These are phyloP conservation scores for Ricordea florida DNA, from an alignment of 92 coral and sea anemone species.

Conservation along the genomic window DNA sequence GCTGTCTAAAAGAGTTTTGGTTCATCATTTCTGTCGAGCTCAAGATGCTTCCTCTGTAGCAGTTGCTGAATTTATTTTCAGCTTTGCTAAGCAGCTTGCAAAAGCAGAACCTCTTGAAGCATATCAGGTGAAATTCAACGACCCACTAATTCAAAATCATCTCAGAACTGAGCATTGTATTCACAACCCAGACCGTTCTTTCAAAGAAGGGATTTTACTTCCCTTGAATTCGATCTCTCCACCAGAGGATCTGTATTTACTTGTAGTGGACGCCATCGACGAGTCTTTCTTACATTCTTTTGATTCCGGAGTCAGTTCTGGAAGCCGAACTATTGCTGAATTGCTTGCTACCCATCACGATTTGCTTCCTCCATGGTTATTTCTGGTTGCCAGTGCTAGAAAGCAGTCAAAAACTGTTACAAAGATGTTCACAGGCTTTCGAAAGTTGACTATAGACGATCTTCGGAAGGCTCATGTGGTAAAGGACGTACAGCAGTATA, in stretches of 20 bases:
- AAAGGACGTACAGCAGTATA: constrained; percentile 93
- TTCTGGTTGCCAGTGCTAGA: constrained; percentile 88
- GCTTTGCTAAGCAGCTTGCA: constrained; percentile 89
- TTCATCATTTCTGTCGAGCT: constrained; percentile 87
- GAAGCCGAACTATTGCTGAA: constrained; percentile 87
- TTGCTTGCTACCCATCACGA: constrained; percentile 92
- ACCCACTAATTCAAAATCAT: constrained; percentile 78
- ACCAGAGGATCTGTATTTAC: constrained; percentile 72
- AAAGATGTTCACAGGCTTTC: constrained; percentile 97
- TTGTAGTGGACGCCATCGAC: constrained; percentile 93
- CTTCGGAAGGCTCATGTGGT: constrained; percentile 95
- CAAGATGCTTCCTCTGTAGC: constrained; percentile 81
- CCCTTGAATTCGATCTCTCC: constrained; percentile 87
- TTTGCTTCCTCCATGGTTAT: constrained; percentile 89
- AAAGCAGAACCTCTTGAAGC: constrained; percentile 74
- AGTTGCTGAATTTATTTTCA: constrained; percentile 83
- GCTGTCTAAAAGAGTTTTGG: constrained; percentile 81
- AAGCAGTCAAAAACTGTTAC: constrained; percentile 96
- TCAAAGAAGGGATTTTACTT: constrained; percentile 91
- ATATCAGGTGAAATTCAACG: constrained; percentile 70
- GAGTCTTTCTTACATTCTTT: constrained; percentile 85
- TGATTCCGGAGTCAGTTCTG: constrained; percentile 72
- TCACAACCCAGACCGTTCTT: constrained; percentile 83
- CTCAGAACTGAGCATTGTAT: constrained; percentile 79
- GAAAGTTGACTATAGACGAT: constrained; percentile 94